phyloP scores from a whole-genome alignment of 2,113 vertebrate species.

The crab-eating macaque (Macaca fascicularis) region T2T-MFA8v1.1 NC_088385.1:1619001-1619500 shows the following conservation, averaged over 20 bases:
- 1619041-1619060: slow-evolving; percentile 82
- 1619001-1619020: slow-evolving; percentile 89
- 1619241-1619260: background rate
- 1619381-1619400: slow-evolving; percentile 2
- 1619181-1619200: background rate
- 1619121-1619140: background rate
- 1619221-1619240: background rate
- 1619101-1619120: slow-evolving; percentile 91
- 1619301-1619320: background rate
- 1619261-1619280: background rate
- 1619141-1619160: background rate
- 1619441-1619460: slow-evolving; percentile 7
- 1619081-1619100: slow-evolving; percentile 86
- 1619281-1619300: background rate
- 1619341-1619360: background rate
- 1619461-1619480: slow-evolving; percentile 67
- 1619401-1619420: slow-evolving; percentile 47
- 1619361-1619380: slow-evolving; percentile 19
- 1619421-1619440: slow-evolving; percentile 3
- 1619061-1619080: slow-evolving; percentile 84
- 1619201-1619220: slow-evolving; percentile 6
- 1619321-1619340: background rate
- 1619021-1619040: slow-evolving; percentile 80
- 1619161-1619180: background rate
- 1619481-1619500: slow-evolving; percentile 78